Evolutionary conservation across 2,888 invertebrate genomes (phyloP), one percentile per base, ranked within the genome.

Genomic region (Torymus aiolomorphi): DNA sequence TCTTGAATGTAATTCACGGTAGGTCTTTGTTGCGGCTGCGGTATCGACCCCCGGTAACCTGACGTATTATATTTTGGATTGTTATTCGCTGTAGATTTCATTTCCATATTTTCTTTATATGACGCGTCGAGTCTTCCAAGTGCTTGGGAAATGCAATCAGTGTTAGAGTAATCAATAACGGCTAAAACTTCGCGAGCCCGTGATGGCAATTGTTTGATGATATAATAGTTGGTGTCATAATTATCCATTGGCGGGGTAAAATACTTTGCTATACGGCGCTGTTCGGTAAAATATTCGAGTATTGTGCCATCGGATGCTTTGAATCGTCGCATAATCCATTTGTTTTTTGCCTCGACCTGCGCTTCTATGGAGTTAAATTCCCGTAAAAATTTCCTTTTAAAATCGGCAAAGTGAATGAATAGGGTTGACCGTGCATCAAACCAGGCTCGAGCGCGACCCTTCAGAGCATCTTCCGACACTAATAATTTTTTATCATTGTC

Each of bases 141-240:
- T n/a, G n/a, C n/a, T n/a, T n/a, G n/a, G n/a, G n/a, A n/a, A n/a
- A n/a, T n/a, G n/a, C n/a, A n/a, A n/a, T n/a, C n/a, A n/a, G n/a
- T n/a, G n/a, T n/a, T n/a, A n/a, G n/a, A n/a, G n/a, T n/a, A n/a
- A n/a, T n/a, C n/a, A n/a, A n/a, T n/a, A n/a, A n/a, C n/a, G n/a
- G n/a, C n/a, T n/a, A n/a, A n/a, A n/a, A n/a, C n/a, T n/a, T n/a
- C n/a, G n/a, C n/a, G n/a, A n/a, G n/a, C n/a, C n/a, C n/a, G n/a
- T n/a, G n/a, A n/a, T n/a, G n/a, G n/a, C n/a, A n/a, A n/a, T n/a
- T n/a, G n/a, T n/a, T n/a, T n/a, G n/a, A 56, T n/a, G 3, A 56
- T 56, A 56, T 56, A 56, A 31, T 63, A 63, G 16, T 63, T 63
- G 2, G 14, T 31, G 31, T 63, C 63, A 31, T 42, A 42, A n/a